Evolutionary conservation across 2,888 invertebrate genomes (phyloP), one percentile per base, ranked within the genome.

Genomic region (Tricholauxania praeusta): DNA sequence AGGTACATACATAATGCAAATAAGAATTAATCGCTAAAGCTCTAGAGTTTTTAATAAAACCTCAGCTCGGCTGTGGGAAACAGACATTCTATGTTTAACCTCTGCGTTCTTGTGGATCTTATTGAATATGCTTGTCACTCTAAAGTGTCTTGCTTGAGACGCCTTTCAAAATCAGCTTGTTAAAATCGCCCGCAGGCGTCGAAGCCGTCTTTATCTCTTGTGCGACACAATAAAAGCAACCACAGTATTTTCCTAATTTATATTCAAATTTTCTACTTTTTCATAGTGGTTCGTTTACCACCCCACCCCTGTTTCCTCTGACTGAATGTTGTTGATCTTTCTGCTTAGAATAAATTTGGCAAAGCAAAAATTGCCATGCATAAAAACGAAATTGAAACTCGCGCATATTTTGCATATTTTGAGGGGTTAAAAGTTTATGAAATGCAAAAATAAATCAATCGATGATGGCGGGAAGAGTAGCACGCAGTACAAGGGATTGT

Each of bases 371-470:
- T 14, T 19, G 22, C 10, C 32, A 39, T 67, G 78, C 78, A 78
- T 78, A 78, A 78, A 78, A 77, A 78, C 62, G 47, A 68, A 72
- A 72, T 48, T 72, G 52, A 72, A 51, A 59, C 51, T 77, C 75
- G 75, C 75, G 75, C 73, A 77, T 77, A 82, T 81, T 68, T 82
- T 81, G 82, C 83, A 82, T 83, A 82, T 80, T 78, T 80, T 82
- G 76, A 51, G 73, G 65, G 59, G 64, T 53, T 64, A 51, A 49
- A 28, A 14, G 19, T 22, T 28, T 55, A 57, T 14, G 28, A 57
- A 57, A 57, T 57, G 22, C 22, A 57, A 22, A 12, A 57, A 22
- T 49, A 64, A 64, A 64, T 64, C 51, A 64, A 64, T 64, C 64
- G 51, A 19, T 51, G 49, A 55, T 55, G 12, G 3, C 12, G 12